Base-by-base conservation (phyloP, 2,888 invertebrate genomes). In the Vandiemenella viatica region DNA sequence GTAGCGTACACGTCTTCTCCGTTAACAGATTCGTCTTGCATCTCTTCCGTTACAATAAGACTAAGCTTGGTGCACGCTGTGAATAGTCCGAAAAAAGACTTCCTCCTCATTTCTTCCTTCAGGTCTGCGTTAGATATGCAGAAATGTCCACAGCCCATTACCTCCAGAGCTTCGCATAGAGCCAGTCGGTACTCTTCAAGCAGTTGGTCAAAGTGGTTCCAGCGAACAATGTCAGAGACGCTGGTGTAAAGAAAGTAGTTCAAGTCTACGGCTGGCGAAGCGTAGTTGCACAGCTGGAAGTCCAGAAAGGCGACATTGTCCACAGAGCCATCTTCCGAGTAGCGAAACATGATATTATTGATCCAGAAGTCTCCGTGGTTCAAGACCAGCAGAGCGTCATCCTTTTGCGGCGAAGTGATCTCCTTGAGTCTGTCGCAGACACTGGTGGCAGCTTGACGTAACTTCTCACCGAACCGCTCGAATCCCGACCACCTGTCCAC, bases 311-410 rank as follows among this genome's bases (percentile, higher is more conserved):
- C 46, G 5, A 43, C 46, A 10, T 20, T 62, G 51, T 16, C 16
- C 7, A 42, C 19, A 5, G 16, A 10, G n/a, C 42, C 42, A 45
- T 62, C 59, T 0, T 58, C 57, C 21, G 50, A 21, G 40, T 49
- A 45, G 10, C 23, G 5, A 23, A 49, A 49, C 45, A 49, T 45
- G n/a, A 49, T 45, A 20, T 49, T 49, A 18, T 49, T 49, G 8
- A 43, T 40, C 49, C 49, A 49, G 40, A 45, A 49, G 15, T 49
- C 49, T n/a, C 49, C 49, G 16, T 49, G 49, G 49, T 49, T 49
- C 13, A 49, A 41, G 21, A 49, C 49, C 15, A 26, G 42, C 15
- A 21, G 26, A 17, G 22, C 15, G 16, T 7, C 13, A 13, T 41
- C 23, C 15, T 44, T 18, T n/a, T 10, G 13, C 8, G 21, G 26